phyloP scores from a whole-genome alignment of 2,797 vertebrate species.

The Odontamblyopus rebecca region DNA sequence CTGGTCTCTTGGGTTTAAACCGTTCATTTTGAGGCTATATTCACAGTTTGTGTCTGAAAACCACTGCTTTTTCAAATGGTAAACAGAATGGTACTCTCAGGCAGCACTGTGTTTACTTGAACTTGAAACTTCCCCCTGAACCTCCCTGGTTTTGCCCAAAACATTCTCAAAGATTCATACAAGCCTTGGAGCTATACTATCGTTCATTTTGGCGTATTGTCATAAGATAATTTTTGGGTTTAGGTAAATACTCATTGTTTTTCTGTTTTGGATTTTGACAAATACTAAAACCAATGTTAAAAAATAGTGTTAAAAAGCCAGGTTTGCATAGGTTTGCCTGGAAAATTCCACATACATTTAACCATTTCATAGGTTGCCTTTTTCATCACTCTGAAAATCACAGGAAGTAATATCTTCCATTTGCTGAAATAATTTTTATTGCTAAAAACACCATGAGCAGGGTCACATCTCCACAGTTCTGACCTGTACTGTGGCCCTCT shows the following conservation, averaged over 20 bases:
- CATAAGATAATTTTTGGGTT: neutral
- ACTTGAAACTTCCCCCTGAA: constrained; percentile 27
- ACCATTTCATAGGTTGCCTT: too few relatives aligned
- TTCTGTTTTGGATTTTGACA: neutral
- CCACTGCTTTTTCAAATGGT: constrained; percentile 25
- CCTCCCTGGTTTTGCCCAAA: constrained; percentile 21
- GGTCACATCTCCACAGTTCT: too few relatives aligned
- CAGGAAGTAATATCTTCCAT: too few relatives aligned
- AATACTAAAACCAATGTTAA: neutral
- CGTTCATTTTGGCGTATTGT: neutral
- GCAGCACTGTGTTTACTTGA: constrained; percentile 27
- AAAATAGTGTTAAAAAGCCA: neutral
- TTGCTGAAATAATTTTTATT: too few relatives aligned
- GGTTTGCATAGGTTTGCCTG: too few relatives aligned
- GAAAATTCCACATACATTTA: too few relatives aligned
- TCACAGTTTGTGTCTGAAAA: constrained; percentile 19
- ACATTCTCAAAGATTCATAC: constrained; percentile 20
- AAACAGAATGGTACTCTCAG: constrained; percentile 19
- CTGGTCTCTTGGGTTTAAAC: constrained; percentile 25
- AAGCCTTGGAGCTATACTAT: constrained; percentile 20
- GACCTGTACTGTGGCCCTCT: too few relatives aligned
- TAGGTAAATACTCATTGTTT: too few relatives aligned
- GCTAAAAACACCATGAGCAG: too few relatives aligned
- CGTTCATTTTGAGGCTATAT: constrained; percentile 25
- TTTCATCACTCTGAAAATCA: too few relatives aligned